phyloP scores from a whole-genome alignment of 1,140 invertebrate species.

The Camponotus pennsylvanicus region DNA sequence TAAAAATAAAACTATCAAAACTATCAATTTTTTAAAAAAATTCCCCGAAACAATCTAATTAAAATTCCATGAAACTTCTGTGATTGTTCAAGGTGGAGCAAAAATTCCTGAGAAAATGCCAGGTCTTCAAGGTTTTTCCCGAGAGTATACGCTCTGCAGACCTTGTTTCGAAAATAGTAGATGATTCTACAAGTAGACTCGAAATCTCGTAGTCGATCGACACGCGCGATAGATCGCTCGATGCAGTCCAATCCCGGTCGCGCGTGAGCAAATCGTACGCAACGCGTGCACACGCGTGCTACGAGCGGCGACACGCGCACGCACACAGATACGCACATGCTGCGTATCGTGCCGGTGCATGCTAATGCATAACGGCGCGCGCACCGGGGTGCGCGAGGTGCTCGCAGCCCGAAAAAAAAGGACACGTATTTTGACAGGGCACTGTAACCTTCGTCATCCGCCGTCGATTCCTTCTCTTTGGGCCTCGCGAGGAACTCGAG shows the following conservation, averaged over 20 bases:
- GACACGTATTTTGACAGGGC: constrained; percentile 81
- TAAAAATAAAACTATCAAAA: no score
- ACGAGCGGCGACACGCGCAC: constrained; percentile 45
- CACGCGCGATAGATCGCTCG: constrained; percentile 29
- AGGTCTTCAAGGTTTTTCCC: no score
- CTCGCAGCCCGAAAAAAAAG: constrained; percentile 24
- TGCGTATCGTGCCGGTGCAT: constrained; percentile 53
- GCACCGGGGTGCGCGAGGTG: constrained; percentile 70
- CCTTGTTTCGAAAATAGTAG: constrained; percentile 3
- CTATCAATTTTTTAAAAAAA: no score
- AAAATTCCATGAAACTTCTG: no score
- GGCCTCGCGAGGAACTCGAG: neutral
- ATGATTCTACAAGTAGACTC: neutral
- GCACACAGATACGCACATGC: constrained; percentile 24
- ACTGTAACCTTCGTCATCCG: constrained; percentile 79
- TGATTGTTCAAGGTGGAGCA: no score
- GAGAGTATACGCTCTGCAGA: no score
- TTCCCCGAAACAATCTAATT: no score
- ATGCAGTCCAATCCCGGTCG: constrained; percentile 3
- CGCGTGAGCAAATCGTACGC: constrained; percentile 65
- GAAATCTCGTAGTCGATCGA: constrained; percentile 55
- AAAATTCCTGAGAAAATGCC: no score
- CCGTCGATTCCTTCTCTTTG: constrained; percentile 66
- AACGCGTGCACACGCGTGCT: constrained; percentile 41
- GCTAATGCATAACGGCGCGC: constrained; percentile 73